A percentile compares a stretch with the other conserved stretches of the same genome.
Evolutionary conservation across 2,797 vertebrate genomes (phyloP).

Genomic region (Aotus griseimembra): DNA sequence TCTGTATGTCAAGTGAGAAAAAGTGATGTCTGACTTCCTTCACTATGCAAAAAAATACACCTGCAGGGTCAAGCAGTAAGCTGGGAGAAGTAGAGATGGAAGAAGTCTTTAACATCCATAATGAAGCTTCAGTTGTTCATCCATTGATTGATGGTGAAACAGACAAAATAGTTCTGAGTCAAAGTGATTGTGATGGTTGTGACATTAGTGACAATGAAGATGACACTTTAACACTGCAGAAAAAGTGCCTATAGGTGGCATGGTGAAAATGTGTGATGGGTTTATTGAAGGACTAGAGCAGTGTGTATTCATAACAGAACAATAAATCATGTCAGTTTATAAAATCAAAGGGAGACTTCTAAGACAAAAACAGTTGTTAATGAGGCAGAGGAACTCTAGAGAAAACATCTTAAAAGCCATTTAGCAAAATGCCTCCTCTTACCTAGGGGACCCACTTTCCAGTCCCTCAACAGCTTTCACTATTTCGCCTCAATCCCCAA

Average conservation of each 20-base stretch:
- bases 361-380: neutral
- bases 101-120: neutral
- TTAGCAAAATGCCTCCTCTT: neutral
- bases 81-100: neutral
- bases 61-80: neutral
- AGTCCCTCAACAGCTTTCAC: neutral
- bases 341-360: neutral
- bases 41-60: neutral
- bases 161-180: neutral
- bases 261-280: neutral
- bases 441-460: neutral
- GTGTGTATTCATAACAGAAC: neutral
- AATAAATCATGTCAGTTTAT: neutral
- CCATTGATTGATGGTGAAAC: neutral
- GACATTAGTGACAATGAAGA: neutral
- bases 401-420: neutral
- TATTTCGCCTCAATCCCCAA: neutral
- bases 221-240: neutral
- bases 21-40: neutral
- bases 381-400: neutral
- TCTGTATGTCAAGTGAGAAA: neutral
- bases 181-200: neutral
- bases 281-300: neutral
- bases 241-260: neutral
- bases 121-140: neutral